phyloP scores from a whole-genome alignment of 2,888 invertebrate species.

The Hanleya hanleyi region DNA sequence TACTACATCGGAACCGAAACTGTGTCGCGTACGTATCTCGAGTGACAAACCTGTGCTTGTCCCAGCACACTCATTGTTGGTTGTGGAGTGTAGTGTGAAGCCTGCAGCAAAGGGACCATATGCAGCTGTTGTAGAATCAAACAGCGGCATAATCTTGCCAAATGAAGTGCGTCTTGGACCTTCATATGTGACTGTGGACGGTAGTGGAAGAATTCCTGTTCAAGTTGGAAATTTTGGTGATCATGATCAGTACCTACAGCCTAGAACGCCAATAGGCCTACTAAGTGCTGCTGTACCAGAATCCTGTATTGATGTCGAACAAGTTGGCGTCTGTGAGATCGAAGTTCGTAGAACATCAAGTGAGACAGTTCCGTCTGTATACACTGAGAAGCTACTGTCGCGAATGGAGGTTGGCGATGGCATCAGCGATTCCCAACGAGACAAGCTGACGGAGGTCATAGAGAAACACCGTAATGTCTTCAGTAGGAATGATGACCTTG shows the following conservation, averaged over 20 bases:
- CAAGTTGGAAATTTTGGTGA: background rate
- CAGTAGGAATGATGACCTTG: slow-evolving; percentile 1
- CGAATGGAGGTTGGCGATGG: background rate
- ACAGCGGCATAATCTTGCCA: background rate
- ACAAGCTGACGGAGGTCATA: background rate
- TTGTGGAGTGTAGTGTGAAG: background rate
- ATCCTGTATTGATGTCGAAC: background rate
- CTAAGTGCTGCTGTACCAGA: background rate
- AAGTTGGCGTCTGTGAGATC: background rate
- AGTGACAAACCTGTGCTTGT: background rate
- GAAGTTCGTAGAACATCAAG: background rate
- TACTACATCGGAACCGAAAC: no score
- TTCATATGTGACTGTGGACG: background rate
- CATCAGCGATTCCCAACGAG: background rate
- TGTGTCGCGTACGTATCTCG: background rate
- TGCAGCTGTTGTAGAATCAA: background rate
- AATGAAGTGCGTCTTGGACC: background rate
- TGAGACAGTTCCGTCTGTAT: background rate
- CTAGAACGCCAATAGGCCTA: background rate
- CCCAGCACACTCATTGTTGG: background rate
- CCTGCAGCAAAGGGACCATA: background rate
- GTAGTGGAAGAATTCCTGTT: background rate
- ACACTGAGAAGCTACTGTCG: background rate
- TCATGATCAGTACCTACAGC: background rate
- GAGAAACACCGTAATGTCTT: slow-evolving; percentile 5